Base-by-base conservation (phyloP, 2,113 vertebrate species). In the Cricetomys ansorgei region DNA sequence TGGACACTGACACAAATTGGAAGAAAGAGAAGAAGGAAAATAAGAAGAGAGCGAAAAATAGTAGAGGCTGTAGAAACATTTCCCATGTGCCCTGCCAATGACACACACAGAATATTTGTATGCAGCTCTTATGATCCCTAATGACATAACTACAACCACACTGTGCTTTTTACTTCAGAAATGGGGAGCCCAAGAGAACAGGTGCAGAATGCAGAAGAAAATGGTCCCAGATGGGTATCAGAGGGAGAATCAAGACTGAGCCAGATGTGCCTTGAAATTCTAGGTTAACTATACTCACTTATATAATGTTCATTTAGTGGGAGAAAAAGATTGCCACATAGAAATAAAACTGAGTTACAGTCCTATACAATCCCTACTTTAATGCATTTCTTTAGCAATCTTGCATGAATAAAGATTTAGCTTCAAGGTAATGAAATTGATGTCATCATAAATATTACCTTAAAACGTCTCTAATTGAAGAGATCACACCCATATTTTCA, bases 361-460 rank as follows among this genome's bases (percentile, higher is more conserved):
- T 64, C n/a, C 59, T 27, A 37, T 5, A 29, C 10, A 72, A 25
- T 64, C 45, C 34, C 75, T 65, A 72, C 9, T 75, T 86, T 69
- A 80, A 73, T 6, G 5, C 59, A 34, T 62, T 77, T 80, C 25
- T 67, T 85, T 92, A n/a, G 69, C 23, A 45, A 34, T 15, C 5
- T 84, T 64, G 21, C n/a, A 83, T 55, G 48, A 65, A 93, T 17
- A 94, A 70, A 92, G 19, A 83, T 40, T 94, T 29, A 88, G n/a
- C 57, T 85, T 43, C 9, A 89, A 40, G 21, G 31, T n/a, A 72
- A 53, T 83, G 13, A 89, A 92, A 89, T 55, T 13, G 0, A 92
- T 43, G 9, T 13, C 25, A 67, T 31, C 84, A 34, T 45, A 62
- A 89, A 19, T 48, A 89, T 64, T 43, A 88, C 10, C 6, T 80